These are phyloP conservation scores for Melinaea marsaeus DNA, from an alignment of 2,888 invertebrate genomes.

Conservation along the genomic window DNA sequence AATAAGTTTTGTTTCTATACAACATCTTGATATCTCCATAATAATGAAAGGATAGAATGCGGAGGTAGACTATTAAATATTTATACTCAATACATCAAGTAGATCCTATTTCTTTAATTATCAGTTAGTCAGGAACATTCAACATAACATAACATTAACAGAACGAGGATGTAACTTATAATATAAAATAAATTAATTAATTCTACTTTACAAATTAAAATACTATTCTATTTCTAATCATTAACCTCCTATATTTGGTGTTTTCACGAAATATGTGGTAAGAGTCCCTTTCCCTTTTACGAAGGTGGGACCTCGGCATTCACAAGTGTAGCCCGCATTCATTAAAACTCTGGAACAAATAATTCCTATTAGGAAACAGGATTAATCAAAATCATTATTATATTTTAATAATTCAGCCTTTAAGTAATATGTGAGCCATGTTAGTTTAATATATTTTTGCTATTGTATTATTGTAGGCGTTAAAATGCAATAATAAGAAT, in stretches of 20 bases:
- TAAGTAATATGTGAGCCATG: background rate
- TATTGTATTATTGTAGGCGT: conserved; percentile 9
- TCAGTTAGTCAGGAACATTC: too few species aligned
- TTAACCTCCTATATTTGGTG: conserved; percentile 80
- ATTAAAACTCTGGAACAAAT: conserved; percentile 81
- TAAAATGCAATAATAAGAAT: background rate
- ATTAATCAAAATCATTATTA: background rate
- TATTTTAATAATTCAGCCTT: background rate
- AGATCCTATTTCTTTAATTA: too few species aligned
- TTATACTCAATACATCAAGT: too few species aligned
- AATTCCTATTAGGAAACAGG: too few species aligned
- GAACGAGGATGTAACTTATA: background rate
- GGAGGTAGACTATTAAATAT: too few species aligned
- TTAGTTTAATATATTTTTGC: background rate
- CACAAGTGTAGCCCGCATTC: conserved; percentile 90
- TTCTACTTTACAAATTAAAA: too few species aligned
- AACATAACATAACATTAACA: too few species aligned
- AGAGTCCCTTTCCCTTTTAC: conserved; percentile 97
- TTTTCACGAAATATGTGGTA: conserved; percentile 94
- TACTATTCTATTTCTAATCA: conserved; percentile 43
- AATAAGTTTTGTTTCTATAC: too few species aligned
- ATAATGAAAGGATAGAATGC: too few species aligned
- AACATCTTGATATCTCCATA: too few species aligned
- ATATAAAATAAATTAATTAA: background rate
- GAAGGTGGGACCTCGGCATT: conserved; percentile 93